Evolutionary conservation across 2,797 vertebrate species (phyloP).

Genomic region (Artibeus jamaicensis): DNA sequence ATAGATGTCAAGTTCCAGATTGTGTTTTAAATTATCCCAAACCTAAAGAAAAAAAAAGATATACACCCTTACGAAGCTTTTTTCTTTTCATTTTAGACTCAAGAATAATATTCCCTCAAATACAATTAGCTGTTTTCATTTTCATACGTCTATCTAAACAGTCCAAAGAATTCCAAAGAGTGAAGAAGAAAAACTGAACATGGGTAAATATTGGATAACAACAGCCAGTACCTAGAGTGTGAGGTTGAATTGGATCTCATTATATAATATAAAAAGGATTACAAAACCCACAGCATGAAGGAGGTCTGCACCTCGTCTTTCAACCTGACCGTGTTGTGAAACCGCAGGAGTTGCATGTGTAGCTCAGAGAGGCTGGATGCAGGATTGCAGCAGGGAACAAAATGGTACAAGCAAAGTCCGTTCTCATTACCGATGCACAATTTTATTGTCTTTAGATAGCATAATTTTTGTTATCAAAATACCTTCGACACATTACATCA

Average conservation of each 20-base stretch:
- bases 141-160: not conserved
- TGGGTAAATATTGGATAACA: conserved; percentile 54
- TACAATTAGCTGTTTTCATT: conserved; percentile 11
- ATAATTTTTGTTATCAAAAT: conserved; percentile 59
- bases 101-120: not conserved
- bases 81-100: conserved; percentile 24
- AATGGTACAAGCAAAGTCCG: conserved; percentile 22
- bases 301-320: conserved; percentile 26
- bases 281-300: conserved; percentile 44
- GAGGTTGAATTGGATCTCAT: conserved; percentile 46
- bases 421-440: conserved; percentile 48
- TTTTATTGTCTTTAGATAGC: conserved; percentile 59
- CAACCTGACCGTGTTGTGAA: not conserved
- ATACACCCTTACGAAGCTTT: not conserved
- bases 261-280: conserved; percentile 38
- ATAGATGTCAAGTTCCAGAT: not conserved
- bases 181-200: not conserved
- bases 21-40: not conserved
- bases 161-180: conserved; percentile 1
- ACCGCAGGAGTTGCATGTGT: conserved; percentile 10
- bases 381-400: conserved; percentile 4
- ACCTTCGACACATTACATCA: conserved; percentile 23
- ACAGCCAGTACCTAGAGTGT: not conserved
- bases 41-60: not conserved
- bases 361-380: conserved; percentile 31